Conservation (phyloP, 2,888 invertebrate species). For the Drosophila conformis region DNA sequence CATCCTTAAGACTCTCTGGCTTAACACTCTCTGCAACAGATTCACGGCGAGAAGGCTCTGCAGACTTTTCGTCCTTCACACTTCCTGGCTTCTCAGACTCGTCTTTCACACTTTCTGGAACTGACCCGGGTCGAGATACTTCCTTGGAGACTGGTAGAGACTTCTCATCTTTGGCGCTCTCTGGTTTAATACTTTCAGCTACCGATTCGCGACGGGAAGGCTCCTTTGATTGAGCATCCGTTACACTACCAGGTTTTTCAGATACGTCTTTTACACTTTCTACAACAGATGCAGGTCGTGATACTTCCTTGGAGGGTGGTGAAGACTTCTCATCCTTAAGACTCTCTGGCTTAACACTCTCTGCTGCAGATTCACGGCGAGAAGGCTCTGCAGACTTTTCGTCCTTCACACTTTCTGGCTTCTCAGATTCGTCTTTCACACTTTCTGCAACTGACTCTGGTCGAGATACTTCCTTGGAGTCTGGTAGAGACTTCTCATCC, state of each 20-base stretch:
- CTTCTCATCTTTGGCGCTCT: background rate
- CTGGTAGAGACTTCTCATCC: rapidly evolving
- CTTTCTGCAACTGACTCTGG: rapidly evolving
- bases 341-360: background rate
- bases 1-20: background rate
- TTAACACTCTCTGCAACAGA: background rate
- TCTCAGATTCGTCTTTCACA: background rate
- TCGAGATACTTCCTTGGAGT: background rate
- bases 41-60: background rate
- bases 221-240: background rate
- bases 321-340: background rate
- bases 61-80: background rate
- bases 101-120: conserved; percentile 36
- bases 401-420: background rate
- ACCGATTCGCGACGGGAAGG: background rate
- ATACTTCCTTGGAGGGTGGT: background rate
- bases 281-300: background rate
- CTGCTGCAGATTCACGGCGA: background rate
- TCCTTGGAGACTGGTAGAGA: conserved; percentile 12
- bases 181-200: background rate
- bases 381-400: background rate
- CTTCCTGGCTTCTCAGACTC: background rate
- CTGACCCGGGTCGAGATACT: conserved; percentile 19
- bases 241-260: background rate
- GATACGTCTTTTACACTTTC: background rate